A percentile compares a stretch with the other conserved stretches of the same genome.
phyloP scores from a whole-genome alignment of 1,140 invertebrate genomes.

The Cataglyphis hispanica region DNA sequence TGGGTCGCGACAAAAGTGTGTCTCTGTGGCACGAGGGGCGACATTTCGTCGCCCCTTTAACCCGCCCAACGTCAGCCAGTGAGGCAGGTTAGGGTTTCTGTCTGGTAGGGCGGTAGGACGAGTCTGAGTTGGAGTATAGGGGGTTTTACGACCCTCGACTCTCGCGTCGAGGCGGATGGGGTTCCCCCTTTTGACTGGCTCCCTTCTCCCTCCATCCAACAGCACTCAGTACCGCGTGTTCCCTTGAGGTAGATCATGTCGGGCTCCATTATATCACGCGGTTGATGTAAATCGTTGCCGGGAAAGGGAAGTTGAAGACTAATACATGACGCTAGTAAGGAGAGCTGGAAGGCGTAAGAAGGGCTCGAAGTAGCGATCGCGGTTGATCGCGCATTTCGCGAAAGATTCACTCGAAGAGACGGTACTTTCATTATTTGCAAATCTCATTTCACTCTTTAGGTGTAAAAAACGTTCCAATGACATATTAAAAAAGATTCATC shows the following conservation, averaged over 20 bases:
- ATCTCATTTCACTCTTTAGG: conserved; percentile 31
- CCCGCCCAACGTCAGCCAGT: conserved; percentile 70
- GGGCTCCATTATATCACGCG: conserved; percentile 64
- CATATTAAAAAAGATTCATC: neutral
- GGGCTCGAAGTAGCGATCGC: conserved; percentile 29
- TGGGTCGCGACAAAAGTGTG: conserved; percentile 79
- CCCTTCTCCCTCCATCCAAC: conserved; percentile 11
- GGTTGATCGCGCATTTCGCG: conserved; percentile 46
- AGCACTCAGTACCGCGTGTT: conserved; percentile 48
- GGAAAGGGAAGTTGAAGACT: conserved; percentile 34
- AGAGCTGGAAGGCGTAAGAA: conserved; percentile 15
- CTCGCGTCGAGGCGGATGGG: conserved; percentile 67
- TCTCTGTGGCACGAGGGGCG: conserved; percentile 80
- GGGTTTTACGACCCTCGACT: conserved; percentile 81
- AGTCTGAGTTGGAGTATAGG: conserved; percentile 69
- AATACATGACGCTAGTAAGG: conserved; percentile 17
- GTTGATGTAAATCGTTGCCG: conserved; percentile 38
- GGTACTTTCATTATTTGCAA: conserved; percentile 9
- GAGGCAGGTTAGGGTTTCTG: conserved; percentile 76
- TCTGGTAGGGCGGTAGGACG: conserved; percentile 75
- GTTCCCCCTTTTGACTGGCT: conserved; percentile 46
- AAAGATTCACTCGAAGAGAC: conserved; percentile 32
- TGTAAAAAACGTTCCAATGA: neutral
- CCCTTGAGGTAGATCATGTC: conserved; percentile 70
- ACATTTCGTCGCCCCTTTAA: conserved; percentile 68